phyloP scores from a whole-genome alignment of 1,140 invertebrate genomes.

The Pygmarrhopalites habei region DNA sequence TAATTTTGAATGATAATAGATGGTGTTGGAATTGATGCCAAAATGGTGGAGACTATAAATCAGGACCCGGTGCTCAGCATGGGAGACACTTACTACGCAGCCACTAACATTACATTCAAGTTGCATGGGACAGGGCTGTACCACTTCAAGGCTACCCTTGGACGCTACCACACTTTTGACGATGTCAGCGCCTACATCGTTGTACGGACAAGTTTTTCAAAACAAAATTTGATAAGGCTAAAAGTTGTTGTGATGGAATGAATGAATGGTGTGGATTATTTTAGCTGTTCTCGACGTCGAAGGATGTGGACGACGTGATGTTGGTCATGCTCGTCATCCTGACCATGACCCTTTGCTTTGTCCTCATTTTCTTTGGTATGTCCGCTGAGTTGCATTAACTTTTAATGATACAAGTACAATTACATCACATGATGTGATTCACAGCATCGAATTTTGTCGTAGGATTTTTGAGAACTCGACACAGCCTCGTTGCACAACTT shows the following conservation, averaged over 20 bases:
- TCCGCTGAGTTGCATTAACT: too few species aligned
- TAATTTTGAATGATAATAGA: neutral
- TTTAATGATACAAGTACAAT: too few species aligned
- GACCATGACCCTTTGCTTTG: conserved; percentile 5
- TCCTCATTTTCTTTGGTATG: neutral
- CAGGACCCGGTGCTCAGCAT: neutral
- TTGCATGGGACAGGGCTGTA: conserved; percentile 21
- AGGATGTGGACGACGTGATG: conserved; percentile 1
- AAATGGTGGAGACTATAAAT: conserved; percentile 8
- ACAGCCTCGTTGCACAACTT: neutral
- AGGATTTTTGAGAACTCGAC: conserved; percentile 4
- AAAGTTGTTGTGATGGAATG: too few species aligned
- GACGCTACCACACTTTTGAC: conserved; percentile 16
- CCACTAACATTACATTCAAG: neutral
- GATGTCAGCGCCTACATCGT: conserved; percentile 23
- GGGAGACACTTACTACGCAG: conserved; percentile 2
- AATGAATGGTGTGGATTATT: too few species aligned
- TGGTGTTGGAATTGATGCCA: neutral
- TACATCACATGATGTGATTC: too few species aligned
- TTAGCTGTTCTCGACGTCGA: neutral
- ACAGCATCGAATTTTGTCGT: too few species aligned
- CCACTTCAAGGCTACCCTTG: conserved; percentile 20
- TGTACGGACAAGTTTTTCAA: too few species aligned
- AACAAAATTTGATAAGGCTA: too few species aligned
- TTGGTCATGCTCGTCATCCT: conserved; percentile 4